Evolutionary conservation across 2,797 vertebrate genomes (phyloP), one percentile per base, ranked within the genome.

Genomic region (Ciconia nigra): DNA sequence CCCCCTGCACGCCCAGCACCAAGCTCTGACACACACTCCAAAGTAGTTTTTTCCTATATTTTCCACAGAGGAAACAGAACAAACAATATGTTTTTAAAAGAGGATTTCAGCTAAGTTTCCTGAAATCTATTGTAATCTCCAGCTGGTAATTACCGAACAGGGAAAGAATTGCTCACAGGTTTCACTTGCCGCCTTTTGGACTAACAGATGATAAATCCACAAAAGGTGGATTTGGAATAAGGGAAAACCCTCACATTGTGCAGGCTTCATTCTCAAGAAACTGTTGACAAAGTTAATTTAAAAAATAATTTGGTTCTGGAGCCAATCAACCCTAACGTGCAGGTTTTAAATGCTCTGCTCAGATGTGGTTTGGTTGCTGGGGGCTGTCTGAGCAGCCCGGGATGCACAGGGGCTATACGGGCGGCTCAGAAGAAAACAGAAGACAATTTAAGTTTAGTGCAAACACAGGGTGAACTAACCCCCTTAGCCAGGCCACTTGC

Each of bases 401-500:
- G 58, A 12, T 9, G 46, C 47, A 3, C 28, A 1, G 65, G 46
- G 29, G 37, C 31, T n/a, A 2, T 10, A 3, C 0, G 1, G 55
- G 71, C 2, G 4, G 41, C 73, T 80, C 18, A 7, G 44, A 21
- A n/a, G 16, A 16, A 17, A 17, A 8, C 39, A 26, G 44, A 11
- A 26, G 26, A 11, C 25, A 20, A 15, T 35, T n/a, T n/a, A 21
- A 39, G 25, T 35, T 66, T 28, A 33, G 26, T 12, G 72, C 21
- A 16, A 65, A 13, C 4, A 8, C 12, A 17, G 31, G 35, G 22
- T 19, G 49, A 69, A 20, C 8, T 9, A 15, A 66, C 7, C 15
- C 35, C 21, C 35, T 31, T 7, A 21, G 26, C 15, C 71, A 71
- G n/a, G n/a, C n/a, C 51, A 2, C 46, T 33, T 26, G 28, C 71